phyloP scores from a whole-genome alignment of 1,140 invertebrate genomes.

The Apis cerana region DNA sequence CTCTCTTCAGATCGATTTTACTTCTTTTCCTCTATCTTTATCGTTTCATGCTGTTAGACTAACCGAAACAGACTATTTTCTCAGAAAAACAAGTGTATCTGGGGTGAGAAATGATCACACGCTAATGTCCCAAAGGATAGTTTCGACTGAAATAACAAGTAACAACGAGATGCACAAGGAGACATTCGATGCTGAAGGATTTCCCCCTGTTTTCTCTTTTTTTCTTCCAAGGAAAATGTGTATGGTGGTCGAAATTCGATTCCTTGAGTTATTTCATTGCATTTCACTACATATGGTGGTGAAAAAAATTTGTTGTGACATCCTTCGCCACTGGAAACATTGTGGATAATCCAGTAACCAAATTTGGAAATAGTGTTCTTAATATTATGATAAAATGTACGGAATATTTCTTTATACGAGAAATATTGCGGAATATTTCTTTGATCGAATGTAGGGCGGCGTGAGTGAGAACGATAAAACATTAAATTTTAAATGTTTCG shows the following conservation, averaged over 20 bases:
- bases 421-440: no score
- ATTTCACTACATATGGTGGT: slow-evolving; percentile 10
- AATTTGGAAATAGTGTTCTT: not conserved
- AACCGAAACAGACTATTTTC: not conserved
- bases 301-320: slow-evolving; percentile 36
- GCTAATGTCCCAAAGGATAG: not conserved
- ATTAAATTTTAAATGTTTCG: no score
- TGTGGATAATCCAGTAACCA: no score
- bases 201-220: not conserved
- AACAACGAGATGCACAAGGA: not conserved
- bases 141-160: slow-evolving; percentile 43
- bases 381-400: not conserved
- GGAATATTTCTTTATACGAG: no score
- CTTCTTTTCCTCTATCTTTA: no score
- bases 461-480: no score
- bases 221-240: not conserved
- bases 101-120: not conserved
- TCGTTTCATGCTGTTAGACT: not conserved
- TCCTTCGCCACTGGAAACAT: not conserved
- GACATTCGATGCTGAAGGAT: slow-evolving; percentile 7
- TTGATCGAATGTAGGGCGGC: no score
- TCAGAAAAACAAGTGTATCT: slow-evolving; percentile 1
- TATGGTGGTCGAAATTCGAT: slow-evolving; percentile 5
- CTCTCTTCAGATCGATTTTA: not conserved
- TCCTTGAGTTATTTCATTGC: not conserved